phyloP scores from a whole-genome alignment of 2,113 vertebrate genomes.

The Oncorhynchus gorbuscha region DNA sequence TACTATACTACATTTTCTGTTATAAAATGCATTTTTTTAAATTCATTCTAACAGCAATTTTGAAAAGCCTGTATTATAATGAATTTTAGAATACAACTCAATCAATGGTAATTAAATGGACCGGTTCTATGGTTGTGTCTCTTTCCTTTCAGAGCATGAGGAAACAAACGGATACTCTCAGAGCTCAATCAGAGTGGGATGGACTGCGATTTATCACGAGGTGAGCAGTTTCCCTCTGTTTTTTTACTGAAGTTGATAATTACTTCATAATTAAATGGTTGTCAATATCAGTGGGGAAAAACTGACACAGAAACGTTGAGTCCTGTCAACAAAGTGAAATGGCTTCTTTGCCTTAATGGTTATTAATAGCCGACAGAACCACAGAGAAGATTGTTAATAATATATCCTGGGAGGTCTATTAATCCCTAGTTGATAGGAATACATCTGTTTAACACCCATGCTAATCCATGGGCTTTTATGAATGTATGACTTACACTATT shows the following conservation, averaged over 20 bases:
- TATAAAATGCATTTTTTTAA: not conserved
- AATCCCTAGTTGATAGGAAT: too few relatives aligned
- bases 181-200: too few relatives aligned
- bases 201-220: not conserved
- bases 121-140: not conserved
- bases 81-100: not conserved
- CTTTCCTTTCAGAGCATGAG: not conserved
- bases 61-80: not conserved
- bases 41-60: not conserved
- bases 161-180: not conserved
- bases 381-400: not conserved
- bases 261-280: too few relatives aligned
- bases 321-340: not conserved
- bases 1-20: not conserved
- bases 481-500: not conserved
- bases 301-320: not conserved
- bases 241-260: not conserved
- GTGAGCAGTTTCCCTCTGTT: not conserved
- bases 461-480: not conserved
- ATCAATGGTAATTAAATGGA: not conserved
- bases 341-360: not conserved
- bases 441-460: not conserved
- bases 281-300: not conserved
- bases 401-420: too few relatives aligned
- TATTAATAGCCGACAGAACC: not conserved